Evolutionary conservation across 2,888 invertebrate species (phyloP), one percentile per base, ranked within the genome.

Genomic region (Polietes domitor): DNA sequence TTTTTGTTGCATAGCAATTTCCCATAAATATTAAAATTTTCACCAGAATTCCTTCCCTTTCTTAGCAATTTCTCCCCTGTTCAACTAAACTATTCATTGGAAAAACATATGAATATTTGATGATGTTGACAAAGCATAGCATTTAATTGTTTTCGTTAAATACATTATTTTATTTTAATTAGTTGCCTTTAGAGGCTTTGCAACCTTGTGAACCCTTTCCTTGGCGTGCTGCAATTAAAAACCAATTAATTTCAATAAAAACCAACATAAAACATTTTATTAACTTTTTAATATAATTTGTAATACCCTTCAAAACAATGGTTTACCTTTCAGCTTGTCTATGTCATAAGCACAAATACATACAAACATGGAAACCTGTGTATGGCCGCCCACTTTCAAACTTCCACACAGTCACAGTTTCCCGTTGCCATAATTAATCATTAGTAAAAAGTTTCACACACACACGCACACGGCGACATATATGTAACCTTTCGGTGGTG

Each of bases 401-500:
- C 32, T 12, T 17, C 24, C 53, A 24, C 9, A n/a, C n/a, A n/a
- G n/a, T 12, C 47, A 32, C 47, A n/a, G 24, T 32, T 65, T 65
- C 9, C 5, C 37, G 21, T 65, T 37, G 65, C 37, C 65, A 65
- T 65, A 65, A 65, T 65, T 65, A 65, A 65, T 65, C 65, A 65
- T 65, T 41, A 63, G 65, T 17, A 17, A 7, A 32, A 72, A 43
- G 17, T 0, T 19, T 55, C 32, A 28, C 21, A 61, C 2, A 47
- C 12, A n/a, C 61, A 63, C 24, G 19, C 61, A 17, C n/a, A 24
- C 12, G 50, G 26, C 41, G 3, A 19, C 37, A 37, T 7, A 12
- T 32, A 32, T 32, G 12, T 19, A 28, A 53, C 32, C 24, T 65
- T 41, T 65, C 21, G 19, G 10, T 12, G 19, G 10, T 12, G 65